Base-by-base conservation (phyloP, 2,888 invertebrate species). In the Nasonovia ribisnigri region DNA sequence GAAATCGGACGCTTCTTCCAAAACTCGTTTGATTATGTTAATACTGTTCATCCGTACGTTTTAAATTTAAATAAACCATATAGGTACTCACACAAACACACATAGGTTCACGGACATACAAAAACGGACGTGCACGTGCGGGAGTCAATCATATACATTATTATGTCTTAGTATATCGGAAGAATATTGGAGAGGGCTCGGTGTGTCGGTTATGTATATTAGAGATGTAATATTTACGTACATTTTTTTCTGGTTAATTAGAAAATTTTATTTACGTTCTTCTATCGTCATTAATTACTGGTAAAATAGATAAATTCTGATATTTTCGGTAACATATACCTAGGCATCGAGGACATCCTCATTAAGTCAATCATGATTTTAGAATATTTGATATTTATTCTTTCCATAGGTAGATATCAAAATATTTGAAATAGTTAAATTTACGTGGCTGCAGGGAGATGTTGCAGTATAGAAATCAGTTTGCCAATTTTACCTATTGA, bases 1-100 rank as follows among this genome's bases (percentile, higher is more conserved):
- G 77, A 77, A 77, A 77, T 77, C 36, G 20, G 36, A 77, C 77
- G 77, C 36, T 36, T 77, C 77, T 77, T 77, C 36, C 77, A 77
- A 77, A 77, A 77, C 77, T 77, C 36, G 77, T 77, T 77, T 77
- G 36, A 77, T 77, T 77, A 77, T 77, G 77, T 20, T 77, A 77
- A 77, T 77, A 77, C 20, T 77, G 77, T 77, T 77, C 77, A 36
- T 20, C 36, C 36, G 77, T 77, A 77, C 77, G 77, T 36, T 77
- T 36, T 20, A 77, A 77, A 77, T 77, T 77, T 77, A 36, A 77
- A 77, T 77, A 77, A 77, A 36, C 77, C 36, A 36, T 77, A 36
- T 36, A 77, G n/a, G 16, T 67, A 67, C 67, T 16, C 26, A 67
- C 36, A 77, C 36, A n/a, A 67, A 67, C 67, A 36, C 20, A 77